Evolutionary conservation across 2,113 vertebrate species (phyloP).

Genomic region (Notarius quadriscutis): DNA sequence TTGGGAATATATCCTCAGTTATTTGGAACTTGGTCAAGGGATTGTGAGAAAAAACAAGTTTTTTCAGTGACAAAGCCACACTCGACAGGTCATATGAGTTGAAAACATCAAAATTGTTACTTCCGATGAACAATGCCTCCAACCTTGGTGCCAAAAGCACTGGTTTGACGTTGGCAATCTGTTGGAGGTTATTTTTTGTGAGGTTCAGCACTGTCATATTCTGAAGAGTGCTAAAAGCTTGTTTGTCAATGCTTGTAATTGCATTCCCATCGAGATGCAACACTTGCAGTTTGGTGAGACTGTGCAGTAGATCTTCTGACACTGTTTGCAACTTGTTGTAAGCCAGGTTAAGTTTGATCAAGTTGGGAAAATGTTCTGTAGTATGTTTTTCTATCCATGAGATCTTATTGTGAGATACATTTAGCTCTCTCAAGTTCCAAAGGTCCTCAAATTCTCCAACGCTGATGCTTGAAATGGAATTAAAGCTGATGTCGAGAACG

Average conservation of each 20-base stretch:
- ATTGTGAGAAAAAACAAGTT: constrained; percentile 38
- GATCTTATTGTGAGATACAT: constrained; percentile 45
- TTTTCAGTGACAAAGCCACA: constrained; percentile 30
- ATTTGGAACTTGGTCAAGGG: constrained; percentile 57
- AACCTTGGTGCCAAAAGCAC: constrained; percentile 23
- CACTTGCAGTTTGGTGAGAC: constrained; percentile 10
- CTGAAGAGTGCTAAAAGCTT: constrained; percentile 31
- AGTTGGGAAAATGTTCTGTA: constrained; percentile 29
- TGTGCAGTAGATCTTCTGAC: constrained; percentile 3
- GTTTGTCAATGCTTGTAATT: constrained; percentile 28
- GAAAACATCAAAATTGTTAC: constrained; percentile 35
- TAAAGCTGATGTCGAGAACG: constrained; percentile 44
- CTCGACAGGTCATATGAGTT: constrained; percentile 37
- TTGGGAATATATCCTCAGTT: constrained; percentile 63
- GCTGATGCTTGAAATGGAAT: constrained; percentile 37
- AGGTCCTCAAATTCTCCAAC: constrained; percentile 33
- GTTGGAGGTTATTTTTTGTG: constrained; percentile 33
- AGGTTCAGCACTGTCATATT: constrained; percentile 48
- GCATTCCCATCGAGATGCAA: constrained; percentile 41
- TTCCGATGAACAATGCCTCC: constrained; percentile 41
- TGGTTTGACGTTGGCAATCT: constrained; percentile 18
- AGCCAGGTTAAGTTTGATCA: constrained; percentile 39
- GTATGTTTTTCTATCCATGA: constrained; percentile 43
- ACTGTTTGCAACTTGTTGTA: constrained; percentile 27
- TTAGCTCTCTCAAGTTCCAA: constrained; percentile 37